Evolutionary conservation across 2,888 invertebrate species (phyloP).

Genomic region (Caenorhabditis sp.): DNA sequence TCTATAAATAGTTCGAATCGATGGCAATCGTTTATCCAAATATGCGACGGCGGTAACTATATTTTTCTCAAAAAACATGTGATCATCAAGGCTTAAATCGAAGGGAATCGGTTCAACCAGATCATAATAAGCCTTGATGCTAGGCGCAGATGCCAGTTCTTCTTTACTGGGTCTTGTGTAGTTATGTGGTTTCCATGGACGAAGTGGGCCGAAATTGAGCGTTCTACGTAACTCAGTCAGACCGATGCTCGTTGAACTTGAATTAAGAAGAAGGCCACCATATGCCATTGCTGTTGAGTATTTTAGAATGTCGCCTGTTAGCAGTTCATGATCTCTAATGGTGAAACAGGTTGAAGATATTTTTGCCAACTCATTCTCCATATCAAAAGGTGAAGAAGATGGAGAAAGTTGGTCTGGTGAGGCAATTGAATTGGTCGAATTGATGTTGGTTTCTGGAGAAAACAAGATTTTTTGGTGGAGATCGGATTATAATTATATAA

Average conservation of each 20-base stretch:
- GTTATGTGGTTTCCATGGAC: conserved; percentile 9
- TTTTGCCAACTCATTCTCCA: conserved; percentile 11
- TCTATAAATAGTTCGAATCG: conserved; percentile 1
- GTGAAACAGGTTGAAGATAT: conserved; percentile 13
- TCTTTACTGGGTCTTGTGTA: conserved; percentile 10
- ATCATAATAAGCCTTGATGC: conserved; percentile 17
- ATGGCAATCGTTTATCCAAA: too few species aligned
- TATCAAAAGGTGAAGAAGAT: background rate
- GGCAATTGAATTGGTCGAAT: too few species aligned
- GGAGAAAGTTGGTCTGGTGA: too few species aligned
- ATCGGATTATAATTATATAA: too few species aligned
- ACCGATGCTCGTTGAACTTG: conserved; percentile 7
- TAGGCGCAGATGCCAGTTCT: conserved; percentile 8
- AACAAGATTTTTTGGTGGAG: background rate
- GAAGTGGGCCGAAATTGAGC: conserved; percentile 1
- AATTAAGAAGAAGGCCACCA: background rate
- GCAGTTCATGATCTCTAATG: conserved; percentile 8
- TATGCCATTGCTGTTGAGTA: background rate
- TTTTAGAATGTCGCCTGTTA: conserved; percentile 10
- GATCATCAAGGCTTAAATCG: conserved; percentile 8
- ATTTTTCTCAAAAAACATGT: too few species aligned
- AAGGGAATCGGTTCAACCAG: conserved; percentile 7
- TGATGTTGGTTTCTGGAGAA: background rate
- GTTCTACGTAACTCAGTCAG: conserved; percentile 7
- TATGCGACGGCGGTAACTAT: too few species aligned